phyloP scores from a whole-genome alignment of 2,888 invertebrate species.

The Caenorhabditis japonica region DNA sequence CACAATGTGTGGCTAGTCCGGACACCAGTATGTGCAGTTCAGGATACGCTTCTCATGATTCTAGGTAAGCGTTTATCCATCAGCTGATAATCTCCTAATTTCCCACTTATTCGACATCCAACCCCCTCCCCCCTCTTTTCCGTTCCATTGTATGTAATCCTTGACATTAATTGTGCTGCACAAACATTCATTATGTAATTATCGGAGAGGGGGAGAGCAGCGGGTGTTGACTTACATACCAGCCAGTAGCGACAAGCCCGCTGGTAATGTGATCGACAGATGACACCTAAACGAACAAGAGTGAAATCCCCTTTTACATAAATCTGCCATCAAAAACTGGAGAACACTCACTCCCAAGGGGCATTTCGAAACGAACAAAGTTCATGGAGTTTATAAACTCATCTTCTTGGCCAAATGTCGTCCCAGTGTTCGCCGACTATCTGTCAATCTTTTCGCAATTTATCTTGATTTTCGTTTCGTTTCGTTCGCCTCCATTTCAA shows the following conservation, averaged over 20 bases:
- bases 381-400: constrained; percentile 33
- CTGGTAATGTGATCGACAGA: constrained; percentile 50
- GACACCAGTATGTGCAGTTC: constrained; percentile 62
- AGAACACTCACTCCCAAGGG: constrained; percentile 1
- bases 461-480: constrained; percentile 45
- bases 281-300: constrained; percentile 47
- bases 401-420: constrained; percentile 18
- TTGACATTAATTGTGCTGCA: constrained; percentile 53
- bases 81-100: background rate
- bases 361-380: too few relatives aligned
- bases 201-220: constrained; percentile 17
- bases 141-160: constrained; percentile 33
- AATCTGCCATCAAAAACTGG: constrained; percentile 18
- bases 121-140: background rate
- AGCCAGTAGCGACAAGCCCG: background rate
- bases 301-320: constrained; percentile 16
- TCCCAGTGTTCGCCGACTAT: constrained; percentile 11
- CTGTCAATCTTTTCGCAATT: constrained; percentile 23
- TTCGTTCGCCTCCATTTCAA: constrained; percentile 1
- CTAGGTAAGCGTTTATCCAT: constrained; percentile 44
- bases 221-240: constrained; percentile 45
- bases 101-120: background rate
- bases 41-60: constrained; percentile 61
- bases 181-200: constrained; percentile 59
- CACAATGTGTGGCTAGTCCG: constrained; percentile 52